Conservation (phyloP, 1,140 invertebrate genomes). For the Archivesica marissinica region DNA sequence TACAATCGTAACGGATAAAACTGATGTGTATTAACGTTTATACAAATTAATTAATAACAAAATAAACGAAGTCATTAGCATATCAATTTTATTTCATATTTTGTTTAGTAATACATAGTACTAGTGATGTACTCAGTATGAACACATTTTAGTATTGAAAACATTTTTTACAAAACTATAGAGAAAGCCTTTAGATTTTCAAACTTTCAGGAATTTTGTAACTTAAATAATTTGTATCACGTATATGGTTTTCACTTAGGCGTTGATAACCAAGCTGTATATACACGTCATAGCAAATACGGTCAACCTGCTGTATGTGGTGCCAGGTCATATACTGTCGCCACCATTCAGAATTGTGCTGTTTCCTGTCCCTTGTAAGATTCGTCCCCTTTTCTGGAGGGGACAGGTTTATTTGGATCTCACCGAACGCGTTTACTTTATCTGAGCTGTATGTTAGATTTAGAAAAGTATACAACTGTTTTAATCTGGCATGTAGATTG, state of each 20-base stretch:
- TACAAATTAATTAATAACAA: too few species aligned
- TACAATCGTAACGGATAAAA: too few species aligned
- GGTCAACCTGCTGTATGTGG: background rate
- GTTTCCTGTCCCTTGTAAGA: conserved; percentile 27
- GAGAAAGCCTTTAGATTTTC: background rate
- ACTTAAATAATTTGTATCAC: background rate
- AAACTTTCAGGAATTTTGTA: background rate
- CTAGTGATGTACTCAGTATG: too few species aligned
- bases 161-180: too few species aligned
- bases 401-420: conserved; percentile 25
- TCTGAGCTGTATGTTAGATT: conserved; percentile 3
- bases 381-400: conserved; percentile 46
- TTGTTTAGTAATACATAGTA: too few species aligned
- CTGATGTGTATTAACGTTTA: too few species aligned
- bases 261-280: conserved; percentile 7
- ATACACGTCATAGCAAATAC: conserved; percentile 10
- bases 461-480: conserved; percentile 21
- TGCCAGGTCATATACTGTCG: conserved; percentile 32
- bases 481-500: conserved; percentile 33
- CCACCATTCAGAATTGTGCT: conserved; percentile 44
- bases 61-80: too few species aligned
- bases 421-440: background rate
- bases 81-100: too few species aligned
- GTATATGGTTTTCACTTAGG: background rate
- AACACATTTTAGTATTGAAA: too few species aligned